Base-by-base conservation (phyloP, 2,888 invertebrate genomes). In the Pheosia tremula region DNA sequence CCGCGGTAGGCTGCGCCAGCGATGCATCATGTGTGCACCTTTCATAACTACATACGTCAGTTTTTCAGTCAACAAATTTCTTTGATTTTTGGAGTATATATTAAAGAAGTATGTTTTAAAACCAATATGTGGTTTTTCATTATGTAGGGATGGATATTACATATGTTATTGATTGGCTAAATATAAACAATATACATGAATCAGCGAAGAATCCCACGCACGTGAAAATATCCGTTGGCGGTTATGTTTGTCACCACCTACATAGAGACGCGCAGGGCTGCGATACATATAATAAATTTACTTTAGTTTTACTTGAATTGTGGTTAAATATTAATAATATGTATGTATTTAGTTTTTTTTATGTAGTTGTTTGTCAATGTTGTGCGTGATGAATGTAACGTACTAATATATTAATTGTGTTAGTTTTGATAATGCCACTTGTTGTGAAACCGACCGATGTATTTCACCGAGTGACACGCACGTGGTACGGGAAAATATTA, bases 181-280 rank as follows among this genome's bases (percentile, higher is more conserved):
- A 39, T 10, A 56, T 24, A 56, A 24, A 43, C 41, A 41, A 37
- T 13, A 24, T 13, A n/a, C 47, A 65, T 75, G 70, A 75, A 70
- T 73, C 74, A 67, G 58, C 62, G 43, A 43, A 60, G 56, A 43
- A 62, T 74, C 74, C 76, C 75, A 74, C 74, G 75, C 75, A 60
- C 56, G 60, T 67, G 67, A 57, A 70, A 68, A 67, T 70, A 75
- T 72, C 68, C 61, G 64, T 64, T 59, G 59, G 66, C 69, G 64
- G 60, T 9, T 49, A 52, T 63, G 57, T 75, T 69, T 68, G 68
- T 75, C 76, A 71, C 64, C 56, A 61, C 56, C 13, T 75, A 75
- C 54, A 45, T 49, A 50, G 37, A 45, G 56, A 49, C 58, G 56
- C n/a, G 11, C 66, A 73, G 74, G 74, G 76, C 36, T 63, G 57